Evolutionary conservation across 2,797 vertebrate species (phyloP).

Genomic region (Xenentodon cancila): DNA sequence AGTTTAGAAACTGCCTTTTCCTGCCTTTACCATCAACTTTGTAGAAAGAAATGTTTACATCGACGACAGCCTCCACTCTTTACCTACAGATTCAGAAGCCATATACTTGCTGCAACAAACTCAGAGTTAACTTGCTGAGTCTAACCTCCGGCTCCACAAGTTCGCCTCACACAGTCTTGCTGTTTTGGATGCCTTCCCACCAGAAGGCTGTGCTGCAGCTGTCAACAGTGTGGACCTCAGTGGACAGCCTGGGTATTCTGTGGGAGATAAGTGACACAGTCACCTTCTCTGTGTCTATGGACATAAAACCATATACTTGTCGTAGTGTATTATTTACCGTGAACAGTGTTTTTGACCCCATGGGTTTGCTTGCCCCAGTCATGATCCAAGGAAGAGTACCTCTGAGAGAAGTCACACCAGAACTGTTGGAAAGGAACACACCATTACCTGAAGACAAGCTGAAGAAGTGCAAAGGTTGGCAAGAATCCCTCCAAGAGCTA

Average conservation of each 20-base stretch:
- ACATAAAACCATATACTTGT: background rate
- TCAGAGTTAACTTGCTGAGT: constrained; percentile 2
- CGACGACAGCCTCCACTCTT: constrained; percentile 18
- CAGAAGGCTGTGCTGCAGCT: background rate
- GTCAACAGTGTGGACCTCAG: background rate
- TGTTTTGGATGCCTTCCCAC: background rate
- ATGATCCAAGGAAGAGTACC: background rate
- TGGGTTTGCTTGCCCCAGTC: background rate
- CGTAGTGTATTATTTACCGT: background rate
- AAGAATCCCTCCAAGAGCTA: background rate
- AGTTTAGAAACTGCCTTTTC: too few relatives aligned
- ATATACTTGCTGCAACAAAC: too few relatives aligned
- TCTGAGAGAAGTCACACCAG: background rate
- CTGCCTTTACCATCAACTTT: background rate
- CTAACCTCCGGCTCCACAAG: background rate
- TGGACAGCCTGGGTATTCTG: background rate
- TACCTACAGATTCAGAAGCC: too few relatives aligned
- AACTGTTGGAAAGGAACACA: background rate
- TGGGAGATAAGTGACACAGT: constrained; percentile 24
- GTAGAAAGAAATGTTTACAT: background rate
- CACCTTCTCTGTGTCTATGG: background rate
- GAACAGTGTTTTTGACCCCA: background rate
- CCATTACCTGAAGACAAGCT: background rate
- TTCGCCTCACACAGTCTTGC: background rate
- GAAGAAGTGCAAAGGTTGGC: background rate